Base-by-base conservation (phyloP, 2,797 vertebrate species). In the Anguilla anguilla region DNA sequence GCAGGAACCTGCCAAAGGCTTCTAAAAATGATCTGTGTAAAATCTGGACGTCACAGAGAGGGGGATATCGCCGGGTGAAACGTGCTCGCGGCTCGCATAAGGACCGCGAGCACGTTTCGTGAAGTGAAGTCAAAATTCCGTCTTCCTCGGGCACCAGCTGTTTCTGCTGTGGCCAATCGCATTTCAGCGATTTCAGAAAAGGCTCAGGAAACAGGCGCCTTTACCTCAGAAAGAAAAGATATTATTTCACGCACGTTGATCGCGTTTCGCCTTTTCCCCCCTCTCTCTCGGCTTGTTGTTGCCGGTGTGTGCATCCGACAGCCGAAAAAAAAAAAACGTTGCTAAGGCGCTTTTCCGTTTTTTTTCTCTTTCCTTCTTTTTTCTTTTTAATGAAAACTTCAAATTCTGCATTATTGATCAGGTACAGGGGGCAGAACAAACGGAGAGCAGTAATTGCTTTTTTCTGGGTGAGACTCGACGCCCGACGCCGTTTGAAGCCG, bases 211-310 rank as follows among this genome's bases (percentile, higher is more conserved):
- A 3, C 51, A 19, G 43, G 25, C 3, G 51, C 35, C 31, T 59
- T 3, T 59, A 22, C 79, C 39, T 81, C 53, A 19, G 28, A 39
- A 39, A 19, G n/a, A 84, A 55, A 77, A 77, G 6, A 10, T 55
- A 25, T 69, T 88, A 77, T 77, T 83, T 85, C 87, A 61, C 53
- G n/a, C 51, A 59, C 9, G 35, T 43, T 82, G 59, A 64, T 83
- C 53, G n/a, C 28, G 46, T 39, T 17, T 69, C 17, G 46, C 64
- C 25, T 28, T 9, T 67, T 57, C 31, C 81, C 51, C 64, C 53
- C 86, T 31, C 64, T n/a, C n/a, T 10, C 22, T 19, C 19, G 39
- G 74, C 74, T 46, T 17, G 74, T 43, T 13, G 28, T 11, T 22
- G 49, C 15, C 17, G 19, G n/a, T 1, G 19, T 64, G 55, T 35